Evolutionary conservation across 2,797 vertebrate species (phyloP).

Genomic region (Stomatorhinus walkeri): DNA sequence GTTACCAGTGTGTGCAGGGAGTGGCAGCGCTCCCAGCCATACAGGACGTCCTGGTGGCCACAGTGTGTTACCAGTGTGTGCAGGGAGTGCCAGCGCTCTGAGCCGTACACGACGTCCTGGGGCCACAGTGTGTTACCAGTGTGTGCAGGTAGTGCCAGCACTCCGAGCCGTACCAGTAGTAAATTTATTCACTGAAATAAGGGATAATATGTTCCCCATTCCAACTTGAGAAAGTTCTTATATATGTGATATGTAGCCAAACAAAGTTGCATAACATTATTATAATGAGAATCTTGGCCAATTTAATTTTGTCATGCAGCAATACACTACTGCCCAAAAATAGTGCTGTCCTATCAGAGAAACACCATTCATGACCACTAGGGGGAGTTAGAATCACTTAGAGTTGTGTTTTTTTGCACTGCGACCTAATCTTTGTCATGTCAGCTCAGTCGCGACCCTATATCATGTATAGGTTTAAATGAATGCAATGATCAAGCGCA

Average conservation of each 20-base stretch:
- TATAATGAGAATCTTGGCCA: background rate
- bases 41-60: slow-evolving; percentile 67
- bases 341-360: background rate
- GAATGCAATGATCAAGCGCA: background rate
- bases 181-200: background rate
- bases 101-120: too few species aligned
- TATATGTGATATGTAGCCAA: background rate
- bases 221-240: background rate
- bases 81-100: too few species aligned
- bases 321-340: background rate
- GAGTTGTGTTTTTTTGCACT: background rate
- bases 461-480: background rate
- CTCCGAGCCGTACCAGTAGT: slow-evolving; percentile 56
- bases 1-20: slow-evolving; percentile 50
- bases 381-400: background rate
- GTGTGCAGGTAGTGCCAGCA: slow-evolving; percentile 58
- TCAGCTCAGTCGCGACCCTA: background rate
- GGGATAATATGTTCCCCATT: background rate
- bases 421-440: background rate
- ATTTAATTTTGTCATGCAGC: background rate
- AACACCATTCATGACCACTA: background rate
- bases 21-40: slow-evolving; percentile 61
- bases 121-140: too few species aligned
- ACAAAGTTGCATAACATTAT: background rate
- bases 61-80: background rate